A percentile compares a stretch with the other conserved stretches of the same genome.
These are phyloP conservation scores for Harpalus rubripes DNA, from an alignment of 2,888 invertebrate genomes.

Conservation along the genomic window DNA sequence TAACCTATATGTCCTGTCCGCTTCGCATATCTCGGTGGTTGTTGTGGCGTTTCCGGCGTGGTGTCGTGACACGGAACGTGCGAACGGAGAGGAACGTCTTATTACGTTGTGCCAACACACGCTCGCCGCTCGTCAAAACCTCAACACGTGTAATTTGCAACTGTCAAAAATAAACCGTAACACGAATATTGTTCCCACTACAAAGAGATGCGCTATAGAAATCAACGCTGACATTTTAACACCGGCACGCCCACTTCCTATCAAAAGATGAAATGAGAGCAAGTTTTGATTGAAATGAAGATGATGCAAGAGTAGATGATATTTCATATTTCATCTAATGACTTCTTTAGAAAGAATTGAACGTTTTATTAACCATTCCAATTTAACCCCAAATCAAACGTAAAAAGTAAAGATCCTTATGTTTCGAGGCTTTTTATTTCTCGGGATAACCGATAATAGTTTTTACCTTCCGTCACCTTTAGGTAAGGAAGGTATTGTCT, in stretches of 20 bases:
- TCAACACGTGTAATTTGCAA: conserved; percentile 61
- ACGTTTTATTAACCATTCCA: no score
- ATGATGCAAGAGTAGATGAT: no score
- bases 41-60: conserved; percentile 27
- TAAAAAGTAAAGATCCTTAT: no score
- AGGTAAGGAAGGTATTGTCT: no score
- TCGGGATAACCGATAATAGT: no score
- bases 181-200: conserved; percentile 52
- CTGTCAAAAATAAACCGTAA: conserved; percentile 61
- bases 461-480: no score
- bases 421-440: no score
- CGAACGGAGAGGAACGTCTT: conserved; percentile 35
- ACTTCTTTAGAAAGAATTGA: no score
- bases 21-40: neutral
- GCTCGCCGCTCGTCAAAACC: conserved; percentile 44
- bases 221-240: conserved; percentile 34
- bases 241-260: conserved; percentile 29
- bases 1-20: conserved; percentile 36
- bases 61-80: conserved; percentile 24
- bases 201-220: conserved; percentile 29
- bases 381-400: no score
- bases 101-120: conserved; percentile 51
- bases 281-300: no score
- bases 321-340: no score
- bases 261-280: neutral